These are phyloP conservation scores for Leptonema lineaticorne DNA, from an alignment of 1,140 invertebrate genomes.

Conservation along the genomic window DNA sequence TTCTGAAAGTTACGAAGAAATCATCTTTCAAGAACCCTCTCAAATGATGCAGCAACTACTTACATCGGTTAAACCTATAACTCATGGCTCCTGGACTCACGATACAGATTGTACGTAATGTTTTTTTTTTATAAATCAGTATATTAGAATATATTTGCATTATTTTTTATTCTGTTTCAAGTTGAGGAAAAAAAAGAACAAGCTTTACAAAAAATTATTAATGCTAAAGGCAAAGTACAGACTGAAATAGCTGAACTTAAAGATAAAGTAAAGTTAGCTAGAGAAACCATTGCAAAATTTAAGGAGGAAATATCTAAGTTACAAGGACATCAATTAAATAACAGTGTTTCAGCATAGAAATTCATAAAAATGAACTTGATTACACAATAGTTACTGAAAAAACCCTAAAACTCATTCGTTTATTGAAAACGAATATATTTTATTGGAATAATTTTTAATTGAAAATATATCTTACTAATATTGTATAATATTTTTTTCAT, in stretches of 20 bases:
- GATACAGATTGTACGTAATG: conserved; percentile 85
- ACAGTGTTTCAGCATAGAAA: neutral
- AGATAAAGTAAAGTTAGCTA: conserved; percentile 83
- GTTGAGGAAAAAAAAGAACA: conserved; percentile 90
- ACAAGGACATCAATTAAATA: conserved; percentile 51
- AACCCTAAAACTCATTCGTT: too few species aligned
- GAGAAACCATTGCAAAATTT: conserved; percentile 87
- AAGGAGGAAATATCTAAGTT: conserved; percentile 82
- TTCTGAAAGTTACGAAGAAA: conserved; percentile 95
- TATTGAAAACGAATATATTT: too few species aligned
- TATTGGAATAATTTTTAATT: too few species aligned
- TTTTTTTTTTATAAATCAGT: neutral
- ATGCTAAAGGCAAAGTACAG: conserved; percentile 82
- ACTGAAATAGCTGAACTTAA: conserved; percentile 83
- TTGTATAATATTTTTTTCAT: too few species aligned
- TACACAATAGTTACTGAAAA: too few species aligned
- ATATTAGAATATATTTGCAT: neutral
- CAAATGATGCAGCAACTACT: conserved; percentile 89
- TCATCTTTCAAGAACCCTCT: conserved; percentile 96
- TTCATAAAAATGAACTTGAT: too few species aligned
- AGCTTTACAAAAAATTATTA: conserved; percentile 74
- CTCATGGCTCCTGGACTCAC: conserved; percentile 75
- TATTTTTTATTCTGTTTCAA: conserved; percentile 46
- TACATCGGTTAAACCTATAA: conserved; percentile 72
- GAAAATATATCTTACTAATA: too few species aligned